phyloP scores from a whole-genome alignment of 2,797 vertebrate genomes.

The Alfaro cultratus region DNA sequence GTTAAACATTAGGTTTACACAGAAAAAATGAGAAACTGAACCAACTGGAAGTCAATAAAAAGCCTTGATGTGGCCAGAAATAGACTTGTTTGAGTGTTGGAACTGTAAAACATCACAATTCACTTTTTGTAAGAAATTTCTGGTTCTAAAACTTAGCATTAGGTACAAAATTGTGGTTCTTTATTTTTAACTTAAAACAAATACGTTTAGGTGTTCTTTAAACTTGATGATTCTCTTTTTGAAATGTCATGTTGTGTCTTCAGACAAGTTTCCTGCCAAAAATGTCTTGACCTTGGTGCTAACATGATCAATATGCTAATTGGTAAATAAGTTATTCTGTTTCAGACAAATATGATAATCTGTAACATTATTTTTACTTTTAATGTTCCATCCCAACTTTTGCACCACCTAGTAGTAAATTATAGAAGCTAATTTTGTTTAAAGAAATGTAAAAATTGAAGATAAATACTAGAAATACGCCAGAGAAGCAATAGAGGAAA shows the following conservation, averaged over 20 bases:
- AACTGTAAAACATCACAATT: conserved; percentile 53
- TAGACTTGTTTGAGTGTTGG: conserved; percentile 3
- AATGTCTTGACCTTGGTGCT: background rate
- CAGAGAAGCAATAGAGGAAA: too few species aligned
- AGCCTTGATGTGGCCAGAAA: conserved; percentile 33
- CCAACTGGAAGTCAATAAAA: conserved; percentile 30
- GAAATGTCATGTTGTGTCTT: background rate
- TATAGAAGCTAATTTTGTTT: too few species aligned
- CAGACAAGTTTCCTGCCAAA: background rate
- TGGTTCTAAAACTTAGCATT: conserved; percentile 1
- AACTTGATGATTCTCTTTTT: background rate
- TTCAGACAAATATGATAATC: background rate
- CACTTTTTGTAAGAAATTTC: conserved; percentile 59
- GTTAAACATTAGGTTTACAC: background rate
- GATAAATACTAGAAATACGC: too few species aligned
- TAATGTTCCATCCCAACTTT: too few species aligned
- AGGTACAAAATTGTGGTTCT: background rate
- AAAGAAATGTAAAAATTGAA: too few species aligned
- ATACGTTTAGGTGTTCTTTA: background rate
- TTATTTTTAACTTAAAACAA: background rate
- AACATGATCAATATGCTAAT: background rate
- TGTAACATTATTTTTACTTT: too few species aligned
- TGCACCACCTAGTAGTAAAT: too few species aligned
- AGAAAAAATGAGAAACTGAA: background rate
- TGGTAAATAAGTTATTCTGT: background rate